Evolutionary conservation across 2,888 invertebrate genomes (phyloP).

Genomic region (Leptogaster cylindrica): DNA sequence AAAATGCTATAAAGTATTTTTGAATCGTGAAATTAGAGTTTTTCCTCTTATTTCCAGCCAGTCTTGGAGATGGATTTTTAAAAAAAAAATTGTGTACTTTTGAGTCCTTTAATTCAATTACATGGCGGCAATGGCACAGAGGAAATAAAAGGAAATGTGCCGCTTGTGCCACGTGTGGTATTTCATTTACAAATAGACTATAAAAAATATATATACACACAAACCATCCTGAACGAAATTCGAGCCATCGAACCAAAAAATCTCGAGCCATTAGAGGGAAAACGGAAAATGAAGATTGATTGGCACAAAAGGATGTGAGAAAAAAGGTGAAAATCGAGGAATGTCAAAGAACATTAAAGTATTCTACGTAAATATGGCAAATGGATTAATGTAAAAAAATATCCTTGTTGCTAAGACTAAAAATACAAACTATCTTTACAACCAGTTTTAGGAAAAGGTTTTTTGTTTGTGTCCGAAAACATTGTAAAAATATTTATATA

Average conservation of each 20-base stretch:
- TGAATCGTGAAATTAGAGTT: constrained; percentile 24
- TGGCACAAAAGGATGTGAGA: neutral
- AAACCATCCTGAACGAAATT: neutral
- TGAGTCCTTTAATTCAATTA: constrained; percentile 31
- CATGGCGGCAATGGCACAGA: neutral
- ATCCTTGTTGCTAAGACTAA: too few relatives aligned
- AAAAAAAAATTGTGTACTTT: constrained; percentile 19
- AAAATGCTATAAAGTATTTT: too few relatives aligned
- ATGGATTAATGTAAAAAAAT: too few relatives aligned
- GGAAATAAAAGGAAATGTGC: neutral
- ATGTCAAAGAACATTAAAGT: neutral
- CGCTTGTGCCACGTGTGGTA: constrained; percentile 30
- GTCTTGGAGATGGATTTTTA: constrained; percentile 2
- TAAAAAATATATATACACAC: neutral
- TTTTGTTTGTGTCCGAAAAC: too few relatives aligned
- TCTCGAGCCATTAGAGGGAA: constrained; percentile 20
- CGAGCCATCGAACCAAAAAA: constrained; percentile 22
- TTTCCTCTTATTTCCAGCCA: constrained; percentile 7
- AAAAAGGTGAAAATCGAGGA: constrained; percentile 22
- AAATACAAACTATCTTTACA: too few relatives aligned
- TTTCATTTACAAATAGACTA: neutral
- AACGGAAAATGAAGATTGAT: constrained; percentile 21
- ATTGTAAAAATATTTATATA: too few relatives aligned
- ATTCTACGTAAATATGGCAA: neutral
- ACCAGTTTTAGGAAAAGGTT: too few relatives aligned